These are phyloP conservation scores for Oscheius sp. DNA, from an alignment of 2,888 invertebrate genomes.

Conservation along the genomic window DNA sequence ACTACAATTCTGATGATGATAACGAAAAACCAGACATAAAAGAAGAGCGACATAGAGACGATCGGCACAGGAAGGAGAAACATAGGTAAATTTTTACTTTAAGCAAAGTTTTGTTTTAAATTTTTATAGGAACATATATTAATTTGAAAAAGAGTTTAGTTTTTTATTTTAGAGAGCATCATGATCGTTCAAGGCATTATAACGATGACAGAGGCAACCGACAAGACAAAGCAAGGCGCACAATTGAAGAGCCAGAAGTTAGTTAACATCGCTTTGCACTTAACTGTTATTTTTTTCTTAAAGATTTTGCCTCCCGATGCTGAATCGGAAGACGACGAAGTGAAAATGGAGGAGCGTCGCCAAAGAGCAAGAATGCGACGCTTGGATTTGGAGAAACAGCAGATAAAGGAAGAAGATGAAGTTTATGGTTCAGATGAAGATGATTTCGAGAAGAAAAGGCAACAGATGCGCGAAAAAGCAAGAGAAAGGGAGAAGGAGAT, in stretches of 20 bases:
- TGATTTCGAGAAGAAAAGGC: slow-evolving; percentile 42
- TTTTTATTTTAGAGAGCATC: slow-evolving; percentile 2
- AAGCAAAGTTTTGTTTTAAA: neutral
- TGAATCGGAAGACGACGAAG: slow-evolving; percentile 57
- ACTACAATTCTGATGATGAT: slow-evolving; percentile 38
- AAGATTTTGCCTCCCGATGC: slow-evolving; percentile 39
- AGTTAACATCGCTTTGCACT: neutral
- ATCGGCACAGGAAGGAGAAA: neutral
- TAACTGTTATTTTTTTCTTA: neutral
- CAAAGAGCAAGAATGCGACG: slow-evolving; percentile 48
- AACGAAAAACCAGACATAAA: slow-evolving; percentile 1
- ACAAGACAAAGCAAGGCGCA: slow-evolving; percentile 7
- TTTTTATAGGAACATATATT: too few species aligned
- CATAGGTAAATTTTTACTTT: neutral
- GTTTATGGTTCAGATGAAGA: slow-evolving; percentile 47
- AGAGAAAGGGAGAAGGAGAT: slow-evolving; percentile 33
- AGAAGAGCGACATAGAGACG: neutral
- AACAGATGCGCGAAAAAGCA: slow-evolving; percentile 38
- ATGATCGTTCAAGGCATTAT: neutral
- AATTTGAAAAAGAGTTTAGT: neutral
- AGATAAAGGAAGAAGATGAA: slow-evolving; percentile 36
- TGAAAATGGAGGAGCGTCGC: slow-evolving; percentile 51
- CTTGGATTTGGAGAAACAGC: slow-evolving; percentile 37
- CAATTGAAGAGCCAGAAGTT: slow-evolving; percentile 49
- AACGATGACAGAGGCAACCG: slow-evolving; percentile 22